Evolutionary conservation across 1,140 invertebrate species (phyloP).

Genomic region (Agrilus planipennis): DNA sequence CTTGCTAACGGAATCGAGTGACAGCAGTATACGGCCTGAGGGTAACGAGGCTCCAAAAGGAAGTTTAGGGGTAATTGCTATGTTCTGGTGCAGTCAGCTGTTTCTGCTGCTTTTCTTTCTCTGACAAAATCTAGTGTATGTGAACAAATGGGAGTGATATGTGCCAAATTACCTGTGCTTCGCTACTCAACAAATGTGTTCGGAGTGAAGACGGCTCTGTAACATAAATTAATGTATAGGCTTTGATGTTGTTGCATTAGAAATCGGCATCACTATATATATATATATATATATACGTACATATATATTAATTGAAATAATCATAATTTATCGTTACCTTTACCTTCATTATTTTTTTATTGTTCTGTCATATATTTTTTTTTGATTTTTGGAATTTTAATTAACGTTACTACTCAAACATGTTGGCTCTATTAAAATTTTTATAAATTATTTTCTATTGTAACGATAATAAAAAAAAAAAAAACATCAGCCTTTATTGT

Average conservation of each 20-base stretch:
- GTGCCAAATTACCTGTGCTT: conserved; percentile 35
- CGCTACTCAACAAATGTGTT: conserved; percentile 28
- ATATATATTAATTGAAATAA: background rate
- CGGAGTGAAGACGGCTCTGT: conserved; percentile 19
- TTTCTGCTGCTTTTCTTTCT: conserved; percentile 20
- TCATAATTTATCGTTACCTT: background rate
- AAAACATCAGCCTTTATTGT: no score
- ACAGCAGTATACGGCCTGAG: conserved; percentile 1
- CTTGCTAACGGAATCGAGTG: conserved; percentile 21
- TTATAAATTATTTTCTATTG: no score
- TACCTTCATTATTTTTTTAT: conserved; percentile 1
- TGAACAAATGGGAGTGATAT: conserved; percentile 29
- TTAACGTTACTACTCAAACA: no score
- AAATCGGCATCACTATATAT: conserved; percentile 3
- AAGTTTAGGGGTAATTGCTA: background rate
- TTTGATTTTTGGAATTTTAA: no score
- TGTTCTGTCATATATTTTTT: conserved; percentile 1
- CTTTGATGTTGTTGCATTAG: conserved; percentile 15
- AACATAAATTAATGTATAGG: conserved; percentile 21
- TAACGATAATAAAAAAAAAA: no score
- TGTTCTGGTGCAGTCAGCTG: conserved; percentile 4
- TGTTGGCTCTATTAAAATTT: no score
- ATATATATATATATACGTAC: conserved; percentile 2
- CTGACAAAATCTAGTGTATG: conserved; percentile 18
- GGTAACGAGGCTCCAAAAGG: background rate